A percentile compares a stretch with the other conserved stretches of the same genome.
These are phyloP conservation scores for Vulpes lagopus DNA, from an alignment of 2,113 vertebrate species.

Conservation along the genomic window DNA sequence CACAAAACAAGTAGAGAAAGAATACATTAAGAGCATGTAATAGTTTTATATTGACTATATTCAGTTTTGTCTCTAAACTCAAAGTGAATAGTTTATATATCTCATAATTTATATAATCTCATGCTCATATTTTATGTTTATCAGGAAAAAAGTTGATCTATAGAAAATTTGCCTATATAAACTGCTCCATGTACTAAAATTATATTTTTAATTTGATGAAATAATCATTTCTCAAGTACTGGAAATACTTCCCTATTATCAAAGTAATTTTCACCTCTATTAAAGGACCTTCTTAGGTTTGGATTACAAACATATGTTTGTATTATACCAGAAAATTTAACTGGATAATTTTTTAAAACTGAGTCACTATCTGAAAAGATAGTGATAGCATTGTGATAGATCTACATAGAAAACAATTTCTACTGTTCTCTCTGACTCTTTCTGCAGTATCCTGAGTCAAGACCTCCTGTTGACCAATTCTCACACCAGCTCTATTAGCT, in stretches of 20 bases:
- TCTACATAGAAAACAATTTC: background rate
- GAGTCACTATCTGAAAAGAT: background rate
- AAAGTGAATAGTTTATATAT: background rate
- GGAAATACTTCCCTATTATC: background rate
- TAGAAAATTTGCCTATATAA: background rate
- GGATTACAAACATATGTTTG: background rate
- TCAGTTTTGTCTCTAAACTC: background rate
- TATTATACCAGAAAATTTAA: constrained; percentile 11
- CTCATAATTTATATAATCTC: background rate
- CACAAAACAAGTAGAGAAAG: constrained; percentile 12
- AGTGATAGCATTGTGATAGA: background rate
- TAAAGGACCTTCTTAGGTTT: background rate
- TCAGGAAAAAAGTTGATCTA: background rate
- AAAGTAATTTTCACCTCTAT: background rate
- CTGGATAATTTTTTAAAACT: background rate
- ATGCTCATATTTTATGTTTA: background rate
- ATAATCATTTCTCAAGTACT: background rate
- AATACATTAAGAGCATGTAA: background rate
- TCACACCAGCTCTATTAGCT: background rate
- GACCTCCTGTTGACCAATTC: background rate
- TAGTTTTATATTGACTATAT: background rate
- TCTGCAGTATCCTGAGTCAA: background rate
- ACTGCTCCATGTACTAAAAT: background rate
- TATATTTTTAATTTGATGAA: constrained; percentile 24
- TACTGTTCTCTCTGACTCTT: background rate